Conservation (phyloP, 2,797 vertebrate species). For the Mionectes olivaceus region DNA sequence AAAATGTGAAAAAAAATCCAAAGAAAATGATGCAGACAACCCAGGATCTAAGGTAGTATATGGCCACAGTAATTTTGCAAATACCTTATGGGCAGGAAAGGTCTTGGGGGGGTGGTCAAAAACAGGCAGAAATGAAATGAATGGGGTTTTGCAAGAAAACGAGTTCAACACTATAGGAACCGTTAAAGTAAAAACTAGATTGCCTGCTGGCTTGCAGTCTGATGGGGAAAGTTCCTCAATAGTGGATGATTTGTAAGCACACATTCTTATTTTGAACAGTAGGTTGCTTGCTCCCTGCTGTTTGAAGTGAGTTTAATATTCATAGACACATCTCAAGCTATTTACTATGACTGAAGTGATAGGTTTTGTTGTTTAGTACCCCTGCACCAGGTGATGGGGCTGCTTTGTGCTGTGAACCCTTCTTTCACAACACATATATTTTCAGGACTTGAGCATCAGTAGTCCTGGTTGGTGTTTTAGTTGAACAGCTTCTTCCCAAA, state of each 20-base stretch:
- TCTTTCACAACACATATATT: neutral
- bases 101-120: neutral
- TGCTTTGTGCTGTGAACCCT: neutral
- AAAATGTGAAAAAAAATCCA: neutral
- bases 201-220: neutral
- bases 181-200: neutral
- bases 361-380: neutral
- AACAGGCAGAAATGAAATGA: neutral
- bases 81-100: neutral
- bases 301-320: constrained; percentile 36
- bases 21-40: neutral
- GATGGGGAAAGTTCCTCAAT: neutral
- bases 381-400: neutral
- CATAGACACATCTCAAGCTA: neutral
- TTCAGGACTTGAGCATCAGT: neutral
- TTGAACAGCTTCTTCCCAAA: neutral
- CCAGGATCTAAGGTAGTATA: neutral
- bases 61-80: neutral
- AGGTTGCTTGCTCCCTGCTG: neutral
- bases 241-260: constrained; percentile 23
- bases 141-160: constrained; percentile 3
- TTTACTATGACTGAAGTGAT: neutral
- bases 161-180: neutral
- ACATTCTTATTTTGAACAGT: constrained; percentile 12
- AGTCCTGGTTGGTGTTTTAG: neutral